phyloP scores from a whole-genome alignment of 2,888 invertebrate species.

The Drosophila birchii region DNA sequence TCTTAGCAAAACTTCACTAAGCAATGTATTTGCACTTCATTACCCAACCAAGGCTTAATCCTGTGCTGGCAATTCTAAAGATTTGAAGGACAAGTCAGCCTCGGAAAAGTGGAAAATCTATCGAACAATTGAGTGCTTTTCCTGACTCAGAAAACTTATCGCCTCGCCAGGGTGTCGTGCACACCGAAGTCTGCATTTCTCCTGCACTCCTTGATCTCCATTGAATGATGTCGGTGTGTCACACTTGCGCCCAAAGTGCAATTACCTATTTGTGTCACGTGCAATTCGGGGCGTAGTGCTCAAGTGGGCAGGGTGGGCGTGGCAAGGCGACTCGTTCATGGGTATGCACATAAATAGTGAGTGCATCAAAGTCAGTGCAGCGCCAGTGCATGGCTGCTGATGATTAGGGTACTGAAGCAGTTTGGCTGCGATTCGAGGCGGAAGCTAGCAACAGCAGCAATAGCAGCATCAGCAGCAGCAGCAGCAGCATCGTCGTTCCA shows the following conservation, averaged over 20 bases:
- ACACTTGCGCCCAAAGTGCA: slow-evolving; percentile 63
- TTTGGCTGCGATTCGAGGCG: slow-evolving; percentile 47
- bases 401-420: slow-evolving; percentile 64
- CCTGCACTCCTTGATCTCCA: slow-evolving; percentile 25
- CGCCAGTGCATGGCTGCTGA: slow-evolving; percentile 46
- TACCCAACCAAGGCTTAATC: slow-evolving; percentile 7
- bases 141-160: slow-evolving; percentile 35
- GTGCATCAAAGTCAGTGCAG: slow-evolving; percentile 62
- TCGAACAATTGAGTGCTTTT: slow-evolving; percentile 33
- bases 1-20: background rate
- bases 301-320: slow-evolving; percentile 8
- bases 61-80: background rate
- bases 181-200: slow-evolving; percentile 11
- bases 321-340: slow-evolving; percentile 26
- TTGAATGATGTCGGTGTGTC: slow-evolving; percentile 45
- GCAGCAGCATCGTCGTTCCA: slow-evolving; percentile 5
- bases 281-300: slow-evolving; percentile 50
- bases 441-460: slow-evolving; percentile 8
- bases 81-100: slow-evolving; percentile 1
- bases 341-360: slow-evolving; percentile 55
- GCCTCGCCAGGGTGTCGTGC: slow-evolving; percentile 31
- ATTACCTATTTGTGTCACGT: slow-evolving; percentile 82
- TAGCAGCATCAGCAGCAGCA: background rate
- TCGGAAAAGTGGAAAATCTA: slow-evolving; percentile 22
- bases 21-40: slow-evolving; percentile 18